Conservation (phyloP, 2,113 vertebrate species). For the Oncorhynchus nerka region DNA sequence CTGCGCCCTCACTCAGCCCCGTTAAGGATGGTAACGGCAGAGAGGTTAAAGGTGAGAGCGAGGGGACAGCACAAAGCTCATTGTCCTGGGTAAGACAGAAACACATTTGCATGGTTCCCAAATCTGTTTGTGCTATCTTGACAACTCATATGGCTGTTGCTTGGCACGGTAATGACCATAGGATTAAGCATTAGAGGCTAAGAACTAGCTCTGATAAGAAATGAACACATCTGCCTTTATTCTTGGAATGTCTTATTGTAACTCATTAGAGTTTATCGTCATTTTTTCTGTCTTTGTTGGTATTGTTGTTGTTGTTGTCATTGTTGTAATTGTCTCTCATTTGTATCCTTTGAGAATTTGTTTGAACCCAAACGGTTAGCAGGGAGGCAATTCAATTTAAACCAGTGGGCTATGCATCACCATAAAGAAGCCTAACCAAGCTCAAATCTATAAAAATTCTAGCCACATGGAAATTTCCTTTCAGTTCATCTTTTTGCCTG, state of each 20-base stretch:
- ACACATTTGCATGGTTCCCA: slow-evolving; percentile 14
- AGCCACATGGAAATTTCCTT: slow-evolving; percentile 55
- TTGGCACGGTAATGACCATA: too few relatives aligned
- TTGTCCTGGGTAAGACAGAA: slow-evolving; percentile 53
- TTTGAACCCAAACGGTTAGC: slow-evolving; percentile 6
- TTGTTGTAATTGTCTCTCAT: slow-evolving; percentile 47
- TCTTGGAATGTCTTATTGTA: background rate
- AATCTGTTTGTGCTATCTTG: too few relatives aligned
- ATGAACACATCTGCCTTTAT: slow-evolving; percentile 15
- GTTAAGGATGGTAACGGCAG: slow-evolving; percentile 30
- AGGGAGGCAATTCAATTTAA: slow-evolving; percentile 11
- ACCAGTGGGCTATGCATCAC: slow-evolving; percentile 22
- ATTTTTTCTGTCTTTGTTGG: background rate
- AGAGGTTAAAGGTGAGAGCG: slow-evolving; percentile 38
- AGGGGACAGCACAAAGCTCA: slow-evolving; percentile 54
- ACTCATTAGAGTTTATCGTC: background rate
- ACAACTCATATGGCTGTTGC: background rate
- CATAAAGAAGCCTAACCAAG: slow-evolving; percentile 6
- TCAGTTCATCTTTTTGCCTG: slow-evolving; percentile 63
- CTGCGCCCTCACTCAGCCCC: background rate
- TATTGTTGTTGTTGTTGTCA: slow-evolving; percentile 16
- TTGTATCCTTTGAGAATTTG: slow-evolving; percentile 35
- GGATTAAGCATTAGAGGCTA: too few relatives aligned
- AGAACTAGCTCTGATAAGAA: slow-evolving; percentile 15
- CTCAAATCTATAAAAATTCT: slow-evolving; percentile 54